Base-by-base conservation (phyloP, 2,797 vertebrate genomes). In the Sebastes trivittatus region DNA sequence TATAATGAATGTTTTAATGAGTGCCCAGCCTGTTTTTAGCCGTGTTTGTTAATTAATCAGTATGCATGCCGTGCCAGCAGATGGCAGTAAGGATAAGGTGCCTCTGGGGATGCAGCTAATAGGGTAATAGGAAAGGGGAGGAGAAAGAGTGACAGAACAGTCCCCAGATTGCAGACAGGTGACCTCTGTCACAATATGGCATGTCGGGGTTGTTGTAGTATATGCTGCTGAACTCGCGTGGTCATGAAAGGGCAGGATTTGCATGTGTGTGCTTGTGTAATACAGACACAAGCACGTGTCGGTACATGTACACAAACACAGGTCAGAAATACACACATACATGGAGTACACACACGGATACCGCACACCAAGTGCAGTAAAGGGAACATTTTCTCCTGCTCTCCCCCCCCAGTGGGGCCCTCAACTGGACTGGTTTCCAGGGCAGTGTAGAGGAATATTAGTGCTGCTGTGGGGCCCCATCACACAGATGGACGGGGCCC, bases 51-150 rank as follows among this genome's bases (percentile, higher is more conserved):
- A 87, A 92, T 92, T 87, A 93, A 94, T 93, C 83, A 89, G 78
- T 88, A 82, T 87, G 88, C 72, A 87, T 90, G 79, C 82, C 81
- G 55, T 70, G 85, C 93, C 92, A 91, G 91, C 92, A 94, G 93
- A 93, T 94, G 93, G 93, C 92, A 86, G 89, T 91, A 92, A 88
- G 87, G 75, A 88, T 89, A 89, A 93, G 80, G 60, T 84, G 84
- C 88, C 93, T 88, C 91, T 72, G 58, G 90, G 90, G 89, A 91
- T 83, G 80, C 34, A 10, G 69, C 87, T 92, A 94, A 90, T 85
- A 72, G 82, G 87, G 83, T 83, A 86, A 86, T 78, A 88, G 85
- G 74, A 87, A 72, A 69, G 55, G 32, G 72, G 67, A 82, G 69
- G 68, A 79, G 73, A 78, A 71, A 79, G 80, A 87, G 84, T 83